Evolutionary conservation across 1,140 invertebrate species (phyloP).

Genomic region (Sitobion miscanthi): DNA sequence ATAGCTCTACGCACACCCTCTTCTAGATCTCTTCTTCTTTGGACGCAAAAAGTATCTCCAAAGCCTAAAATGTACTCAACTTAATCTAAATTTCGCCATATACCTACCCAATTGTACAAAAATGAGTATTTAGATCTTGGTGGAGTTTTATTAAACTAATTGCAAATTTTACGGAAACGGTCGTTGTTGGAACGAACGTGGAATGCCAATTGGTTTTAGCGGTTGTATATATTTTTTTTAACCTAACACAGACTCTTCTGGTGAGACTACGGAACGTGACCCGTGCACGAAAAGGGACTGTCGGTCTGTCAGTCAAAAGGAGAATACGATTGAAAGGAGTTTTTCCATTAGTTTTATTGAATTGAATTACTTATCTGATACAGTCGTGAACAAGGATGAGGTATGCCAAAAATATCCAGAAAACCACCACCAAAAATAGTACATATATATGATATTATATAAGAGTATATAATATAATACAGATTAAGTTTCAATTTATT

Average conservation of each 20-base stretch:
- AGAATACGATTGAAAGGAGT: not conserved
- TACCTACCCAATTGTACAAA: not conserved
- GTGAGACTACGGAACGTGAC: conserved; percentile 1
- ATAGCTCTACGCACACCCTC: not conserved
- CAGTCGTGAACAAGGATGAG: not conserved
- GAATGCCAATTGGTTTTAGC: not conserved
- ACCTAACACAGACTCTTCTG: not conserved
- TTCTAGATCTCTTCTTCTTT: not conserved
- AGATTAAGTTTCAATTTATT: conserved; percentile 51
- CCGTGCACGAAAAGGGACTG: not conserved
- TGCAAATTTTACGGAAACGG: not conserved
- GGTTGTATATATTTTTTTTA: not conserved
- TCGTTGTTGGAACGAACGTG: not conserved
- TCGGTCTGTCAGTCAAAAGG: conserved; percentile 14
- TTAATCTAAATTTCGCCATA: not conserved
- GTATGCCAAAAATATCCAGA: not conserved
- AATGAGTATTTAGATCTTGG: not conserved
- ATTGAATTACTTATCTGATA: conserved; percentile 47
- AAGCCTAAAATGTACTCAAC: not conserved
- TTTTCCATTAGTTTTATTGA: conserved; percentile 54
- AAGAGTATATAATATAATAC: not conserved
- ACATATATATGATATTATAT: not conserved
- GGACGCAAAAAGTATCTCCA: not conserved
- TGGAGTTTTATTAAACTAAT: not conserved
- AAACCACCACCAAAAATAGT: not conserved